phyloP scores from a whole-genome alignment of 2,888 invertebrate genomes.

The Pedicia rivosa region DNA sequence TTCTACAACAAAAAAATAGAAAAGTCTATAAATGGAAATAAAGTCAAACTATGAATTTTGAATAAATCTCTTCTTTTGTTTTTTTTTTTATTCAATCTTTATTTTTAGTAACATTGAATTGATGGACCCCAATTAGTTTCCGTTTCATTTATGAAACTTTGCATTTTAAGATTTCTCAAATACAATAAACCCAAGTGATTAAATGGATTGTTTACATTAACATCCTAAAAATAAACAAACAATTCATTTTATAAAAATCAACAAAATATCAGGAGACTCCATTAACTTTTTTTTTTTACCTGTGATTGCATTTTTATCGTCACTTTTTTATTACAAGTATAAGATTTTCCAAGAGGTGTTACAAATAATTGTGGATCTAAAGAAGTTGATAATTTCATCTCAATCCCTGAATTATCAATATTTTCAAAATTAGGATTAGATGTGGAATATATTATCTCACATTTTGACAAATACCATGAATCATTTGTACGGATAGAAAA shows the following conservation, averaged over 20 bases:
- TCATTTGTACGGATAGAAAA: no score
- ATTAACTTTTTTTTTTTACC: conserved; percentile 17
- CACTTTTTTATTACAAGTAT: conserved; percentile 54
- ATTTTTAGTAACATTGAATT: conserved; percentile 29
- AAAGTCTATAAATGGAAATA: no score
- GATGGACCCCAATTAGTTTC: conserved; percentile 39
- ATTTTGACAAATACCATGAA: no score
- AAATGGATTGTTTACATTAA: conserved; percentile 27
- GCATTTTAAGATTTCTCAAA: conserved; percentile 55
- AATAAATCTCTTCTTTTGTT: no score
- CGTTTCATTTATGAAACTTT: conserved; percentile 78
- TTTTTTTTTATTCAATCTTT: no score
- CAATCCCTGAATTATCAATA: conserved; percentile 37
- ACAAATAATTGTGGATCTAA: conserved; percentile 52
- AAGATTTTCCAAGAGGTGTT: conserved; percentile 77
- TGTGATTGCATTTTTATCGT: conserved; percentile 43
- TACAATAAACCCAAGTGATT: conserved; percentile 45
- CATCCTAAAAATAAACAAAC: conserved; percentile 15
- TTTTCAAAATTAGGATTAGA: conserved; percentile 42
- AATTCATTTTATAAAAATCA: background rate
- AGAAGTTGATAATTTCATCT: conserved; percentile 37
- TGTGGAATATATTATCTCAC: conserved; percentile 58
- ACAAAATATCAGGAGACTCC: background rate
- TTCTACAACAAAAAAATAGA: no score
- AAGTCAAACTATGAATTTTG: no score